Evolutionary conservation across 2,797 vertebrate genomes (phyloP), one percentile per base, ranked within the genome.

Genomic region (Huso huso): DNA sequence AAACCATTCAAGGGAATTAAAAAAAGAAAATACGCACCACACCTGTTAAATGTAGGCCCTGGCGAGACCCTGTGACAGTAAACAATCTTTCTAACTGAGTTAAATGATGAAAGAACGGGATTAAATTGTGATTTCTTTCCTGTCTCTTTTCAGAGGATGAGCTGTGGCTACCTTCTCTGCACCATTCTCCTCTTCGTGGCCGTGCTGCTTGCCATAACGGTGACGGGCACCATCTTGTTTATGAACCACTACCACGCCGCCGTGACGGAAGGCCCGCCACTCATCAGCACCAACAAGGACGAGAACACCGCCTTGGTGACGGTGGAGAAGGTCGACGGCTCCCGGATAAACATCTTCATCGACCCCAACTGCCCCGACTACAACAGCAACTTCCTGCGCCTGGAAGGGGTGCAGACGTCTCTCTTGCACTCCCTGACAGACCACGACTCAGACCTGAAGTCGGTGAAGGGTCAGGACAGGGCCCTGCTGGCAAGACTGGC

Each of bases 321-420:
- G 3, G 94, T 98, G 0, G 95, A 99, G 80, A 86, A 91, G 57
- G 92, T 91, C 0, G 96, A 97, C 64, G 91, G 94, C 75, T 97
- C 96, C 0, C 94, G 88, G 72, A 93, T 98, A 85, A 99, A 93
- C 86, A 95, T 98, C 85, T 95, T 96, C 86, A 95, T 99, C 0
- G 96, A 98, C 79, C 96, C 96, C 15, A 96, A 97, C 83, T 99
- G 96, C 79, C 96, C 95, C 0, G 94, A 95, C 65, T 90, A 92
- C 1, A 84, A 89, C 1, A 88, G 90, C 53, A 83, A 93, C 81
- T 89, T 97, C 60, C 75, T 93, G 64, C 93, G 91, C 23, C 76
- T 99, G 80, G 96, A 98, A 76, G 93, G 90, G 0, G 88, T 94
- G 72, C 96, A 98, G 84, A 91, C 85, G 0, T 94, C 94, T 0